These are phyloP conservation scores for Orchestes rusci DNA, from an alignment of 2,888 invertebrate species.

Conservation along the genomic window DNA sequence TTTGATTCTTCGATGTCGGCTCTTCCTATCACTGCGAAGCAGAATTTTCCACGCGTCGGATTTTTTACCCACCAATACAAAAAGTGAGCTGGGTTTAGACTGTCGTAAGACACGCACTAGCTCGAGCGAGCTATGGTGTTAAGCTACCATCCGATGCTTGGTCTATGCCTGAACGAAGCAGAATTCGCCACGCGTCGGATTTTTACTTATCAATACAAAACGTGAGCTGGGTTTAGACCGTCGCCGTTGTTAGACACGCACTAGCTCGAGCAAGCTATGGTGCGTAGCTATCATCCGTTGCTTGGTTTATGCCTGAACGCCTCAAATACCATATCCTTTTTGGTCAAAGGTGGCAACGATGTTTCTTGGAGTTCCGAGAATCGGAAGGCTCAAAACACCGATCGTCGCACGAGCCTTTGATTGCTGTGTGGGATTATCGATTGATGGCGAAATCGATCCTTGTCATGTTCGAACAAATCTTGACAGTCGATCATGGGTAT, in stretches of 20 bases:
- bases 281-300: slow-evolving; percentile 60
- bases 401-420: slow-evolving; percentile 37
- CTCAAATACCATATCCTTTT: slow-evolving; percentile 51
- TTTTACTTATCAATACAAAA: slow-evolving; percentile 41
- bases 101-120: slow-evolving; percentile 22
- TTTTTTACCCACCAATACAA: slow-evolving; percentile 47
- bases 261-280: slow-evolving; percentile 56
- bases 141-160: too few species aligned
- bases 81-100: slow-evolving; percentile 47
- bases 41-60: slow-evolving; percentile 64
- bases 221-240: slow-evolving; percentile 47
- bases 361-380: slow-evolving; percentile 39
- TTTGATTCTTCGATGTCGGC: slow-evolving; percentile 66
- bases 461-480: slow-evolving; percentile 26
- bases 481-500: slow-evolving; percentile 35
- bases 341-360: slow-evolving; percentile 47
- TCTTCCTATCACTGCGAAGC: too few species aligned
- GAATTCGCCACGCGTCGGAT: too few species aligned
- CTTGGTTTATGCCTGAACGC: slow-evolving; percentile 52
- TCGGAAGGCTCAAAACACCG: slow-evolving; percentile 33
- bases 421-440: slow-evolving; percentile 7
- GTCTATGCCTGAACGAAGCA: too few species aligned
- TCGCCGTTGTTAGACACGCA: too few species aligned
- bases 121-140: too few species aligned
- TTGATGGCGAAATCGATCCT: slow-evolving; percentile 29